Evolutionary conservation across 2,888 invertebrate species (phyloP), one percentile per base, ranked within the genome.

Genomic region (Tillus elongatus): DNA sequence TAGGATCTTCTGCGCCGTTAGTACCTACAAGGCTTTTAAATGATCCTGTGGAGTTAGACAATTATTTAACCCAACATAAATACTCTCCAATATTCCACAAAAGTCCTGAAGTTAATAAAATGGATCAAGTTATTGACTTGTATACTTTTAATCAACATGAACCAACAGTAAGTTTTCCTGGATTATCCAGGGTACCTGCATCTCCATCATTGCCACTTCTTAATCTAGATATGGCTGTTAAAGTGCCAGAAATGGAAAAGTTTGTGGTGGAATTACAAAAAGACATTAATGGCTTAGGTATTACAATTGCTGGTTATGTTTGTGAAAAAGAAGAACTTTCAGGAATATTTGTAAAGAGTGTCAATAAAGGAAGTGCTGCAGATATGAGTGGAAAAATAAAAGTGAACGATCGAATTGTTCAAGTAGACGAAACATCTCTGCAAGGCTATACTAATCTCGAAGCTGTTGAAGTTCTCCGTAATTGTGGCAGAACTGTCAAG

Each of bases 311-410:
- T 37, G 82, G 91, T 39, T 96, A 96, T 62, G 93, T 96, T 9
- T 95, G 95, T 62, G 93, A 93, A 64, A 93, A 93, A 69, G 97
- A 97, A 67, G 97, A 98, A 62, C 71, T 98, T 32, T 95, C 95
- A 0, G 98, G 98, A 16, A 96, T 98, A 52, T 98, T 98, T 69
- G 95, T 98, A 38, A 97, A 97, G 68, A 96, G 95, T 40, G 90
- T 98, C 49, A 92, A 92, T 42, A 82, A 89, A 44, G 92, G 93
- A 33, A 96, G 96, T 62, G 93, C 96, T 9, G 97, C 97, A 3
- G 92, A 92, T 54, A 58, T 87, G 36, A 92, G 93, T 63, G 91
- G 91, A 6, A 79, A 82, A 57, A 95, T 98, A 55, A 82, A 85
- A 53, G 91, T 97, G 48, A 96, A 98, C 66, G 98, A 98, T 70